Percentiles rank a stretch among this genome's conserved stretches.
phyloP scores from a whole-genome alignment of 2,888 invertebrate species.

The Erpobdella octoculata region DNA sequence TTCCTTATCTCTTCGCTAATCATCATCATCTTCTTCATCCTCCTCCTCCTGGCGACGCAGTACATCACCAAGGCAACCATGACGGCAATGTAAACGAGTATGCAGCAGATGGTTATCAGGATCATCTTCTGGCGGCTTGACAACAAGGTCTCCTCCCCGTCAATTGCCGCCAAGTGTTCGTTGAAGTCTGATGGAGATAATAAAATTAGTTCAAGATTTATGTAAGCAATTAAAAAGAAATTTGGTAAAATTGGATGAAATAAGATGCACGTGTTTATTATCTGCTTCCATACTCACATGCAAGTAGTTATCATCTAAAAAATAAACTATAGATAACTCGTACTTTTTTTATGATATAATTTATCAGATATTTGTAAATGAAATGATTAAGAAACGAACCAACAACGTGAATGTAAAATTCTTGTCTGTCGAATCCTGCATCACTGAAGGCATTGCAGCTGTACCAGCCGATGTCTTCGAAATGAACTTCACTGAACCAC shows the following conservation, averaged over 20 bases:
- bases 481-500: background rate
- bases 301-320: too few relatives aligned
- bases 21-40: conserved; percentile 15
- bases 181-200: background rate
- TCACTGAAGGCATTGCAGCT: background rate
- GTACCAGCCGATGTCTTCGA: conserved; percentile 14
- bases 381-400: background rate
- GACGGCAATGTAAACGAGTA: background rate
- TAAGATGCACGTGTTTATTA: background rate
- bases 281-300: too few relatives aligned
- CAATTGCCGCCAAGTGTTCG: background rate
- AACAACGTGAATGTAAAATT: conserved; percentile 5
- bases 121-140: background rate
- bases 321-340: too few relatives aligned
- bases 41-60: conserved; percentile 6
- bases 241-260: background rate
- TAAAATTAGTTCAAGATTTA: background rate
- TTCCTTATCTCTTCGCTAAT: background rate
- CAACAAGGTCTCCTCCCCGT: background rate
- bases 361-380: background rate
- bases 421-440: background rate
- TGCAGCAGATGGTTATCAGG: background rate
- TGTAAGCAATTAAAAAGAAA: background rate
- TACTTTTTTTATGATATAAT: too few relatives aligned
- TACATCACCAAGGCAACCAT: conserved; percentile 8